These are phyloP conservation scores for Ovibos moschatus DNA, from an alignment of 2,113 vertebrate genomes.

Conservation along the genomic window DNA sequence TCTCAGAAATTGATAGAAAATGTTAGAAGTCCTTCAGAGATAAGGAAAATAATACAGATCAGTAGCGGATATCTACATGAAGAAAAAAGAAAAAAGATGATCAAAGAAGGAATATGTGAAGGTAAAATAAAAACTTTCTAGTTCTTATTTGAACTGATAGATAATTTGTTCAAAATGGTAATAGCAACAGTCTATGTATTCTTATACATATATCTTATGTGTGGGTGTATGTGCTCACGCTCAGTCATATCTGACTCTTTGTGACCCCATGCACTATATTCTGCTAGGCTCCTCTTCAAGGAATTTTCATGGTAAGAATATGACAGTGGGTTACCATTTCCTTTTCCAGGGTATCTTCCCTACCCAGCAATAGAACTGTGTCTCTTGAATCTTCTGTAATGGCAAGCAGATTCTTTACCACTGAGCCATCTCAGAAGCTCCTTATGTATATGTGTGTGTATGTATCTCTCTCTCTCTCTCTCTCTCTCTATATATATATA, in stretches of 20 bases:
- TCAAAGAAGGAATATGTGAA: not conserved
- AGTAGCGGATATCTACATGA: not conserved
- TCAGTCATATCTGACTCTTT: not conserved
- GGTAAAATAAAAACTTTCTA: not conserved
- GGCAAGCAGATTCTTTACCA: not conserved
- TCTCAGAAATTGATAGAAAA: not conserved
- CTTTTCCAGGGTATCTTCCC: not conserved
- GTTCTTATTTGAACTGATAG: not conserved
- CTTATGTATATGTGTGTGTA: not conserved
- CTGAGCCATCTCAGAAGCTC: not conserved
- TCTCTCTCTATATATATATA: fast-evolving
- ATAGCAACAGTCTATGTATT: not conserved
- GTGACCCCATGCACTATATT: not conserved
- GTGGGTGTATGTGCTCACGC: fast-evolving
- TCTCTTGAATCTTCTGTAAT: not conserved
- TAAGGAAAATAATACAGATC: not conserved
- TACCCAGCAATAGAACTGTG: not conserved
- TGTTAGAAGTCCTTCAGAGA: not conserved
- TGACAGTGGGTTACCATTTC: not conserved
- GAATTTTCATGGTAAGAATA: not conserved
- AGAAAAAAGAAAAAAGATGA: not conserved
- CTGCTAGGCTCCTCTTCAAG: not conserved
- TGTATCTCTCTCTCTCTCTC: not conserved
- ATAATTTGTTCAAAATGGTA: not conserved
- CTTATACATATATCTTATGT: not conserved